Evolutionary conservation across 1,140 invertebrate genomes (phyloP), one percentile per base, ranked within the genome.

Genomic region (Trachelipus rathkii): DNA sequence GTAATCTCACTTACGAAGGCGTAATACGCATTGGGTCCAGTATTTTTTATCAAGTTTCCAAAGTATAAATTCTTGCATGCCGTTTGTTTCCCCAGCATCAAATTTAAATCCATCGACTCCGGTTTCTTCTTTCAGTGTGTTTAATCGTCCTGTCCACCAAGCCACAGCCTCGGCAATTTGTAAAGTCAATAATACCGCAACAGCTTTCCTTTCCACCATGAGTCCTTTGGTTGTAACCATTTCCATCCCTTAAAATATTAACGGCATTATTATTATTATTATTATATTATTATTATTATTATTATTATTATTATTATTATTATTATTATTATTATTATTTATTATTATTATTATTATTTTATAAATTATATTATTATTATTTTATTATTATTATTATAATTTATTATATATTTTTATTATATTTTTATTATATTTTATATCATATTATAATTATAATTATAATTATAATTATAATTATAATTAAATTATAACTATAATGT

Each of bases 61-160:
- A 78, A 10, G 78, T 71, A 75, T 82, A 85, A 10, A 81, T 72
- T 9, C 78, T 45, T 0, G 86, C 85, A 13, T 89, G 76, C 84
- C 85, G 89, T 83, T 84, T 0, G 84, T 86, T 85, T 96, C 93
- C n/a, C 95, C 95, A 11, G 94, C 95, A 84, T 97, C 96, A 83
- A 97, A 96, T 84, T 97, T 97, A 78, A 95, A 94, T 77, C 92
- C 91, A 82, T 94, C 92, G 44, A 98, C 91, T 0, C 89, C 91
- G 76, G 88, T 88, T 0, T 87, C 85, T 0, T 86, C 84, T 78
- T 89, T 84, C 2, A 97, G 79, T 10, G 84, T 84, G 68, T 86
- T 85, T 0, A 96, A 83, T 73, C 91, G 84, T 0, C 82, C 82
- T 0, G 86, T 85, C 87, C 90, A 97, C 95, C 95, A 97, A 11